Evolutionary conservation across 1,140 invertebrate species (phyloP).

Genomic region (Eueides isabella): DNA sequence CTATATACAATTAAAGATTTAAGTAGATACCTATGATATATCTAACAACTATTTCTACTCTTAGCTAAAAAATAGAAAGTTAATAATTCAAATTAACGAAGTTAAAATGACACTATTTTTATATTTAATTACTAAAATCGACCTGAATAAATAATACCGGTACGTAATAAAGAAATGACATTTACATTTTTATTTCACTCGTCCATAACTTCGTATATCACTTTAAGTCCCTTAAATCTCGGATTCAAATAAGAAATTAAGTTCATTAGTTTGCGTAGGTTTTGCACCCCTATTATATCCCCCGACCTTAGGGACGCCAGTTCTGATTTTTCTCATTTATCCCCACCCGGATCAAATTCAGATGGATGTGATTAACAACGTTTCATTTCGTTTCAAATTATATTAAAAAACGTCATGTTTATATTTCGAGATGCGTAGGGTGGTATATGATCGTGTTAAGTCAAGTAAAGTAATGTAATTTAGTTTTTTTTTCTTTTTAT

Average conservation of each 20-base stretch:
- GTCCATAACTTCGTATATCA: slow-evolving; percentile 6
- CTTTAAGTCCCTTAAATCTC: slow-evolving; percentile 27
- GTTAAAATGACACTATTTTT: not conserved
- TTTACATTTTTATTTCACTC: not conserved
- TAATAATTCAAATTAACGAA: no score
- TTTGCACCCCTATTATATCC: slow-evolving; percentile 25
- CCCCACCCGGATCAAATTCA: slow-evolving; percentile 42
- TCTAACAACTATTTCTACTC: no score
- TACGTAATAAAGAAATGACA: not conserved
- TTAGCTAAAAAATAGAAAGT: not conserved
- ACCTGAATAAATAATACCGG: not conserved
- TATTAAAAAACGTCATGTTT: slow-evolving; percentile 26
- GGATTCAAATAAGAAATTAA: slow-evolving; percentile 38
- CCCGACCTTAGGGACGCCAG: slow-evolving; percentile 28
- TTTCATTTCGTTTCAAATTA: slow-evolving; percentile 44
- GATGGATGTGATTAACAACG: slow-evolving; percentile 43
- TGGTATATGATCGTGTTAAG: not conserved
- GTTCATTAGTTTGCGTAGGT: slow-evolving; percentile 38
- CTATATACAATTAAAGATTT: not conserved
- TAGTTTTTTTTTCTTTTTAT: not conserved
- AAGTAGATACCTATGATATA: not conserved
- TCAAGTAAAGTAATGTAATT: not conserved
- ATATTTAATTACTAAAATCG: not conserved
- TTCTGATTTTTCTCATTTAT: slow-evolving; percentile 52
- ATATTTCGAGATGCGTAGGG: not conserved